Base-by-base conservation (phyloP, 1,140 invertebrate genomes). In the Patella vulgata region DNA sequence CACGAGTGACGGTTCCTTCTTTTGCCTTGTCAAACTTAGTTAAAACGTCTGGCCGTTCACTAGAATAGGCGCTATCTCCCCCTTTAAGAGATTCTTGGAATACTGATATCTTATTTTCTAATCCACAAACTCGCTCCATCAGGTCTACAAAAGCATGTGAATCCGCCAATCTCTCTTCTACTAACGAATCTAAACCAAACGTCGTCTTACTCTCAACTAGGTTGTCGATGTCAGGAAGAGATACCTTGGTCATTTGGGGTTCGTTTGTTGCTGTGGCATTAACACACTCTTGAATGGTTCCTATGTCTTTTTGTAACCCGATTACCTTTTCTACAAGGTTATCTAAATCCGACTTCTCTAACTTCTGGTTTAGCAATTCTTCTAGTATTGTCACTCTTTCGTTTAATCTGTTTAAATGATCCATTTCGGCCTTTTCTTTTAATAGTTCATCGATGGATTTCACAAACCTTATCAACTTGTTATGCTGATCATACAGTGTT, bases 381-480 rank as follows among this genome's bases (percentile, higher is more conserved):
- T 36, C 33, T 14, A 36, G 14, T 8, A 8, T 36, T 14, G 14
- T 36, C 5, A 36, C 33, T 36, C 33, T 5, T 36, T 36, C 6
- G 5, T 36, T 14, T 8, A 36, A 14, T 36, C 14, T 5, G 6
- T 36, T 5, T 14, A 36, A 36, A 14, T 36, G 6, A 5, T 8
- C 5, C 5, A 8, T 36, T 36, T 36, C 33, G 14, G 33, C 33
- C 33, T 36, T 36, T 8, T 36, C 14, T 36, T 36, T 5, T 14
- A 33, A 1, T 27, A 46, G 3, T 65, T 74, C 74, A 69, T 78
- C 73, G 17, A 78, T 27, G 23, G n/a, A 48, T 17, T 68, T 68
- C 9, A 82, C 78, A 17, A 76, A 48, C 39, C 68, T 61, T 23
- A 59, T 59, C 12, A 82, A 50, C 9, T 56, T 43, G 17, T 73